These are phyloP conservation scores for Alligator sinensis DNA, from an alignment of 2,113 vertebrate genomes.

Conservation along the genomic window DNA sequence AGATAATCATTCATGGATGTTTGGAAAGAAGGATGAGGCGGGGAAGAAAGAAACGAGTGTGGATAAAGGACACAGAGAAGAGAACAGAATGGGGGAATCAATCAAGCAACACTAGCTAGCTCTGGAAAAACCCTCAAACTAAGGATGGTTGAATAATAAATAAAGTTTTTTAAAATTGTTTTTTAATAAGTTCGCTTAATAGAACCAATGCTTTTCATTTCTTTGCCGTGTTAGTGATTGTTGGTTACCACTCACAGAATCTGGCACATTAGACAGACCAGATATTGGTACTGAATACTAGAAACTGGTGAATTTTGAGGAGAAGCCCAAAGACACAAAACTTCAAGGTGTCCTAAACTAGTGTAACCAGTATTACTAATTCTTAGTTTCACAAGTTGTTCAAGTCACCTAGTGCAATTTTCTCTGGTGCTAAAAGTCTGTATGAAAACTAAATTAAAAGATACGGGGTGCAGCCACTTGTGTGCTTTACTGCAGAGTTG, in stretches of 20 bases:
- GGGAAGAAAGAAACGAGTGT: too few relatives aligned
- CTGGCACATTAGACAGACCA: not conserved
- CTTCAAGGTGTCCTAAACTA: not conserved
- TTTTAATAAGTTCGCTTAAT: too few relatives aligned
- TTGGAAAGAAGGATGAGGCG: too few relatives aligned
- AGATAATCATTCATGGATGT: too few relatives aligned
- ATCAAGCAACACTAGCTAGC: too few relatives aligned
- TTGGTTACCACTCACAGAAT: not conserved
- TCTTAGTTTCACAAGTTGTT: not conserved
- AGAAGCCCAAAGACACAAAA: not conserved
- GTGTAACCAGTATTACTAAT: not conserved
- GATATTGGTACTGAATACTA: not conserved
- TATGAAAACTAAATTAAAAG: not conserved
- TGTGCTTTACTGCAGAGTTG: too few relatives aligned
- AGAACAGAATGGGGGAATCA: too few relatives aligned
- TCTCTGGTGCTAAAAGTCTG: not conserved
- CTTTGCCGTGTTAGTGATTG: conserved; percentile 2
- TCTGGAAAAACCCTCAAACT: too few relatives aligned
- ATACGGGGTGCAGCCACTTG: not conserved
- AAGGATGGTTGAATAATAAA: too few relatives aligned
- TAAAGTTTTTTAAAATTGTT: too few relatives aligned
- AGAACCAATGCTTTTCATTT: too few relatives aligned
- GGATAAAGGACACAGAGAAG: too few relatives aligned
- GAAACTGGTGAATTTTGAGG: not conserved
- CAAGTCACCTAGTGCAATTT: not conserved